Base-by-base conservation (phyloP, 37 sponge, comb jelly and placozoan genomes). In the Corticium candelabrum region DNA sequence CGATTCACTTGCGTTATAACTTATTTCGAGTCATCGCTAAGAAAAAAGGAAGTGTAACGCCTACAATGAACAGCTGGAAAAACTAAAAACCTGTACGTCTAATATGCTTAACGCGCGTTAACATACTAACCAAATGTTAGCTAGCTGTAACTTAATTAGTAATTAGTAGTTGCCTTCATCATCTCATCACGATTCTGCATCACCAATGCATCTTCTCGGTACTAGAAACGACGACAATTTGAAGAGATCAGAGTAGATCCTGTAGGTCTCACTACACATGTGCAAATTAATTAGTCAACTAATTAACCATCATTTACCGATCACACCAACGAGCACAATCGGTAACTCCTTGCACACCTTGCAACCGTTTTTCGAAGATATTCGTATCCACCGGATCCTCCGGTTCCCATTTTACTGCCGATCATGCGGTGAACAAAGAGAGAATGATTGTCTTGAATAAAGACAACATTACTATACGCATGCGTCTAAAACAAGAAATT, bases 381-480 rank as follows among this genome's bases (percentile, higher is more conserved):
- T 3, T 79, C 40, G 39, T 87, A 87, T 0, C 88, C 88, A 56
- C 84, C 68, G 1, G 88, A 87, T 1, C 84, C 84, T 33, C 88
- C 88, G 21, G 88, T 87, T 0, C 88, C 88, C 33, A 84, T 68
- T 1, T 68, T 43, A 36, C 33, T 79, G 0, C 88, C 88, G 38
- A 87, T 78, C 76, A 84, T 79, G 31, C 88, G 72, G 38, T 87
- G 88, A 3, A 84, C 88, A 81, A 87, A 74, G 34, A 35, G 76
- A 32, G 77, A 69, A 40, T 87, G 88, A 27, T 68, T 72, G 56
- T 87, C 85, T 84, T 71, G 15, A 3, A 21, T 11, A 15, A n/a
- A n/a, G n/a, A n/a, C n/a, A n/a, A n/a, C n/a, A n/a, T n/a, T n/a
- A n/a, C n/a, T n/a, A 27, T n/a, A 27, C 67, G n/a, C n/a, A n/a